These are phyloP conservation scores for Hybognathus amarus DNA, from an alignment of 2,797 vertebrate species.

Conservation along the genomic window DNA sequence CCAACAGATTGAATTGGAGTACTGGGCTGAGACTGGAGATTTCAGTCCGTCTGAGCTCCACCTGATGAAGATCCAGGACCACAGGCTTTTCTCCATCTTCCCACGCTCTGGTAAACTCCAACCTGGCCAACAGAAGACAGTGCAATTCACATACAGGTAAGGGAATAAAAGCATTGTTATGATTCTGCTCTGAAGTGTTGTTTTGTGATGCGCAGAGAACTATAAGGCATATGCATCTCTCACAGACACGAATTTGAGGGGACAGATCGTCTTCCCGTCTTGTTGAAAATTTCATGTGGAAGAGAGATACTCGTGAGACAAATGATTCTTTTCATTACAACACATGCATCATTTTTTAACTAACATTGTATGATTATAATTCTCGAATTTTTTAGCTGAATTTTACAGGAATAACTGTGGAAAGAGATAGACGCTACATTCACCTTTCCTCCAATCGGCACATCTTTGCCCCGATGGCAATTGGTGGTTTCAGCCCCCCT, in stretches of 20 bases:
- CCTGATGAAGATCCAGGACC: slow-evolving; percentile 87
- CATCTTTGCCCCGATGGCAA: slow-evolving; percentile 81
- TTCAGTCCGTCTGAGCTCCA: slow-evolving; percentile 81
- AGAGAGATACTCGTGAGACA: slow-evolving; percentile 90
- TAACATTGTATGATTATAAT: neutral
- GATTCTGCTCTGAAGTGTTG: slow-evolving; percentile 6
- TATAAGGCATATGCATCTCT: slow-evolving; percentile 37
- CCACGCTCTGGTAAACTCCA: slow-evolving; percentile 84
- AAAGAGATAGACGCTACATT: slow-evolving; percentile 75
- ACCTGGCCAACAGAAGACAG: slow-evolving; percentile 82
- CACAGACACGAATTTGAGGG: slow-evolving; percentile 85
- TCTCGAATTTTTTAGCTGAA: slow-evolving; percentile 79
- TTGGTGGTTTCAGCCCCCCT: slow-evolving; percentile 79
- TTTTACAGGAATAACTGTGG: slow-evolving; percentile 84
- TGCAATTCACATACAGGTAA: slow-evolving; percentile 89
- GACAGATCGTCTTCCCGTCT: slow-evolving; percentile 83
- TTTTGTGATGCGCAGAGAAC: neutral
- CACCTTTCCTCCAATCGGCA: slow-evolving; percentile 83
- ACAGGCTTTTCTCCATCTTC: slow-evolving; percentile 82
- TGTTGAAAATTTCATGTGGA: slow-evolving; percentile 89
- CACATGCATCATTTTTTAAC: neutral
- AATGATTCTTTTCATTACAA: neutral
- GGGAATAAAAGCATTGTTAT: neutral
- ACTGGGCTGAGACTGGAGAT: slow-evolving; percentile 84
- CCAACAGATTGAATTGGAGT: slow-evolving; percentile 86